phyloP scores from a whole-genome alignment of 2,113 vertebrate genomes.

The Passer domesticus region DNA sequence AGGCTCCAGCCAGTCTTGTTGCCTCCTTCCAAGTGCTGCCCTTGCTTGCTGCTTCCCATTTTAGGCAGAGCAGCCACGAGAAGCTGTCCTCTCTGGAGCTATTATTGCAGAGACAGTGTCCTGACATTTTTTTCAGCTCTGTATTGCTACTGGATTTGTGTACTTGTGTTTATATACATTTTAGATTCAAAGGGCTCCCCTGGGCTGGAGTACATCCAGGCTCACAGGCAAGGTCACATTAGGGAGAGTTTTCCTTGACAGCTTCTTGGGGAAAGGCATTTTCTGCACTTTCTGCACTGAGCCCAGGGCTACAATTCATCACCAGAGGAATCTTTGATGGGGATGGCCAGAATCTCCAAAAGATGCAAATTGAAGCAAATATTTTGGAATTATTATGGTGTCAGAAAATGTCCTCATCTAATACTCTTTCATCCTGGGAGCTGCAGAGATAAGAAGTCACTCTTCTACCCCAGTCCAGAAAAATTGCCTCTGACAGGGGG shows the following conservation, averaged over 20 bases:
- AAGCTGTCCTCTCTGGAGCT: not conserved
- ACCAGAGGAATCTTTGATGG: not conserved
- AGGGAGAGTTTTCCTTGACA: not conserved
- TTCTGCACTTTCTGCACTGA: not conserved
- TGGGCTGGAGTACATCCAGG: constrained; percentile 31
- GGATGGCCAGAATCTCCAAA: not conserved
- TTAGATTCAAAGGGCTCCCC: constrained; percentile 32
- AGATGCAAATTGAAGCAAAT: not conserved
- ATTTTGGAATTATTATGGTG: not conserved
- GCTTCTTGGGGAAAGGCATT: not conserved
- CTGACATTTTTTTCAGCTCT: not conserved
- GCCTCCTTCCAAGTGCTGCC: not conserved
- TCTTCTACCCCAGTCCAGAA: not conserved
- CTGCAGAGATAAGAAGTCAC: not conserved
- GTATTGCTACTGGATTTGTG: constrained; percentile 39
- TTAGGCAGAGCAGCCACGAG: not conserved
- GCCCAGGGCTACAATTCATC: not conserved
- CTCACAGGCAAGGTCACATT: not conserved
- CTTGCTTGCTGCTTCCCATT: not conserved
- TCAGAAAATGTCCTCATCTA: not conserved
- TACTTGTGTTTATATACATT: constrained; percentile 50
- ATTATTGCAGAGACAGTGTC: not conserved
- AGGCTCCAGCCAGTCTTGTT: constrained; percentile 38
- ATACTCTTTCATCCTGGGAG: not conserved
- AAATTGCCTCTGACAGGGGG: not conserved